Percentiles rank a stretch among this genome's conserved stretches.
Conservation (phyloP, 2,113 vertebrate species). For the Saccopteryx leptura region DNA sequence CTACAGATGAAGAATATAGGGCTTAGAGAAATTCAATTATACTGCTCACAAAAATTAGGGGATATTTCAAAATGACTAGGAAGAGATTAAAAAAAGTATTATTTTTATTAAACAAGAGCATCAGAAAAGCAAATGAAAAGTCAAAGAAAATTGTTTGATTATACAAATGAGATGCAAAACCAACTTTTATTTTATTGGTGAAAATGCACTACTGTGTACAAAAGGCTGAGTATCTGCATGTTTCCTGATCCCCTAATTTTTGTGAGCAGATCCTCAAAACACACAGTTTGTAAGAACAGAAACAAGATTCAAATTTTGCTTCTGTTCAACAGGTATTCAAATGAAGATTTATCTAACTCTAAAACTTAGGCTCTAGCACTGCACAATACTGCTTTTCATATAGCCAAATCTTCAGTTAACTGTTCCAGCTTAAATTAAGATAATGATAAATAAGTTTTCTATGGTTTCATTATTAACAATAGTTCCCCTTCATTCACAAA, state of each 20-base stretch:
- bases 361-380: not conserved
- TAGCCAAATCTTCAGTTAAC: not conserved
- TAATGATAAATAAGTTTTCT: not conserved
- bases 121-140: too few species aligned
- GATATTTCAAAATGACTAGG: too few species aligned
- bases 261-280: not conserved
- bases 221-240: too few species aligned
- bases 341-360: not conserved
- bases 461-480: not conserved
- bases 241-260: too few species aligned
- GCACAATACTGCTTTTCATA: not conserved
- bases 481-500: not conserved
- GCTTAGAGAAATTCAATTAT: not conserved
- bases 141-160: too few species aligned
- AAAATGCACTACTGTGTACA: too few species aligned
- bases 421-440: not conserved
- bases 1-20: conserved; percentile 4
- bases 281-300: not conserved
- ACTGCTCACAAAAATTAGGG: not conserved
- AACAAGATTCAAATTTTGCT: not conserved
- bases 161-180: too few species aligned
- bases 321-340: not conserved
- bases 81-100: too few species aligned
- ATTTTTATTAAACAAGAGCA: too few species aligned
- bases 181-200: too few species aligned